Base-by-base conservation (phyloP, 2,888 invertebrate genomes). In the Platycheirus albimanus region DNA sequence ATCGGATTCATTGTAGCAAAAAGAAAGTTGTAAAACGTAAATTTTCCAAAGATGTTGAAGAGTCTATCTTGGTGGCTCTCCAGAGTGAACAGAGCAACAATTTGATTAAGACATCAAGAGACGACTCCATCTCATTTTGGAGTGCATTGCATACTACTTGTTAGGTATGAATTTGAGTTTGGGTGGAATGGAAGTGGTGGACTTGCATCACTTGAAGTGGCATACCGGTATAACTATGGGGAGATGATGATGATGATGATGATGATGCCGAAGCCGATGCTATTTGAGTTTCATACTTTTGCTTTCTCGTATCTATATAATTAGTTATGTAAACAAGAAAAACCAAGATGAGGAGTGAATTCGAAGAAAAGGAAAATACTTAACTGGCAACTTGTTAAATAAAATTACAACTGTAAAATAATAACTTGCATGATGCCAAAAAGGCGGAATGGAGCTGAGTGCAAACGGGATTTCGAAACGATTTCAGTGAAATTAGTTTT, bases 41-140 rank as follows among this genome's bases (percentile, higher is more conserved):
- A 45, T 61, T 61, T 69, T 45, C 13, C 30, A 45, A 45, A 45
- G 45, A 61, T 61, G 11, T 36, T 78, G 36, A 41, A 51, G 49
- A 43, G 24, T 24, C 33, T 38, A 70, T 30, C 6, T 24, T 20
- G 17, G 19, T 8, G 17, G 33, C 20, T n/a, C 24, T 19, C 13
- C 38, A 36, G 33, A 15, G 28, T 24, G 38, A 33, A 13, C 24
- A 11, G 4, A 30, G 43, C 28, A 61, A 41, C 54, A 79, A 61
- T 79, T 79, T 79, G 79, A 79, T 79, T 79, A 79, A 79, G 61
- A 51, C 74, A 79, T 79, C 74, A 78, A 17, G 24, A 33, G 72
- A 36, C 47, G 43, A 63, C 28, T 49, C 70, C 28, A 33, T 52
- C 20, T 36, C 33, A 67, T 45, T n/a, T 75, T 69, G 66, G 15